Evolutionary conservation across 2,113 vertebrate genomes (phyloP), one percentile per base, ranked within the genome.

Genomic region (Caloenas nicobarica): DNA sequence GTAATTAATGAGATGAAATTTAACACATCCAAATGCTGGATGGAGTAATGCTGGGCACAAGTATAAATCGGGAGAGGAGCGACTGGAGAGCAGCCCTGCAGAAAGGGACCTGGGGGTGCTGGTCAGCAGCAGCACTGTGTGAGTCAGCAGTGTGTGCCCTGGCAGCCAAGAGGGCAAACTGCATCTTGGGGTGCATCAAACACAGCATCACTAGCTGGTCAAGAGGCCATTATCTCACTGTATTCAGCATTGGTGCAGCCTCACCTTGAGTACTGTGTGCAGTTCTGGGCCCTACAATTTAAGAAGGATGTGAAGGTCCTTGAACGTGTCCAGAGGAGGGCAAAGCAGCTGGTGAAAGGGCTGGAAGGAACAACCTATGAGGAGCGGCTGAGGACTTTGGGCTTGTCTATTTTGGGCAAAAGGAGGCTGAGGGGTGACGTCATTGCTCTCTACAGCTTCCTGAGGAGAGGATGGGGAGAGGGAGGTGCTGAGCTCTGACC

Each of bases 121-220:
- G 44, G 44, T 58, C 0, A 0, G 4, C n/a, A 50, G 34, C 24
- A 51, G 51, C 5, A 11, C 44, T 8, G 3, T 18, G 7, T 2
- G 17, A 34, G 13, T 25, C 53, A 57, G 40, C 26, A 24, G 21
- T 7, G 26, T 7, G 29, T 13, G 24, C 23, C 15, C 28, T n/a
- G 56, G 46, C 48, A 34, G 44, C 9, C 57, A 21, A 36, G 46
- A 34, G 48, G 25, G 36, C 31, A 61, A 83, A 24, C 25, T 1
- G 0, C 31, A n/a, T 53, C 61, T 34, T 28, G 33, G n/a, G 26
- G 11, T 23, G 5, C 60, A 17, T n/a, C 51, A 74, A 28, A 48
- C 36, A 44, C 60, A 24, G 34, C 5, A 34, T 24, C 2, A 66
- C 42, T 11, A 66, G 34, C 24, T 0, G 0, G 12, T 7, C 34